phyloP scores from a whole-genome alignment of 2,797 vertebrate species.

The Tragelaphus oryx region DNA sequence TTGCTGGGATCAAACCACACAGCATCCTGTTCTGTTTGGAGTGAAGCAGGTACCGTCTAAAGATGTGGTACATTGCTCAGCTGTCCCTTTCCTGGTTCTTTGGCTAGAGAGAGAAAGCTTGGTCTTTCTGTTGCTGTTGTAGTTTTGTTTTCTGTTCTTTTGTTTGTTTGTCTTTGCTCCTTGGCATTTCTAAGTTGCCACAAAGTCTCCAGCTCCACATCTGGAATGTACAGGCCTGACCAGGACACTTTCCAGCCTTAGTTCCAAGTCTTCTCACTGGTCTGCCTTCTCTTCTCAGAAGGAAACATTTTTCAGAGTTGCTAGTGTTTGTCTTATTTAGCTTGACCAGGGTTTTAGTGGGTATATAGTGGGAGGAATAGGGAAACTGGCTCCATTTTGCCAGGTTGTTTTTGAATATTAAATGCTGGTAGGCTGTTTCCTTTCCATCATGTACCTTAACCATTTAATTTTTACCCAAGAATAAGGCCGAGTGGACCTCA shows the following conservation, averaged over 20 bases:
- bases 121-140: not conserved
- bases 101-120: not conserved
- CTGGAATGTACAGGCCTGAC: accelerated
- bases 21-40: accelerated
- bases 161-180: not conserved
- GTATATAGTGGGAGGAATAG: not conserved
- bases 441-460: not conserved
- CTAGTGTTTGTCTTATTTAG: not conserved
- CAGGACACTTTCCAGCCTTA: accelerated
- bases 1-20: accelerated
- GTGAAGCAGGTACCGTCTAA: too few relatives aligned
- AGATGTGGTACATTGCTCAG: not conserved
- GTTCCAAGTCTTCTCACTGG: not conserved
- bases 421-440: not conserved
- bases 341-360: not conserved
- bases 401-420: not conserved
- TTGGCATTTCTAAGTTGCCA: not conserved
- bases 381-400: not conserved
- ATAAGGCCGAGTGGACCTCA: not conserved
- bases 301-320: not conserved
- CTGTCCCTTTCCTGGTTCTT: too few relatives aligned
- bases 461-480: not conserved
- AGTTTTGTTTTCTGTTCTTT: not conserved
- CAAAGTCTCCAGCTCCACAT: too few relatives aligned
- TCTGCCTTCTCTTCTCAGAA: not conserved